These are phyloP conservation scores for Epizoanthus rinbou DNA, from an alignment of 92 coral and sea anemone species.

Conservation along the genomic window DNA sequence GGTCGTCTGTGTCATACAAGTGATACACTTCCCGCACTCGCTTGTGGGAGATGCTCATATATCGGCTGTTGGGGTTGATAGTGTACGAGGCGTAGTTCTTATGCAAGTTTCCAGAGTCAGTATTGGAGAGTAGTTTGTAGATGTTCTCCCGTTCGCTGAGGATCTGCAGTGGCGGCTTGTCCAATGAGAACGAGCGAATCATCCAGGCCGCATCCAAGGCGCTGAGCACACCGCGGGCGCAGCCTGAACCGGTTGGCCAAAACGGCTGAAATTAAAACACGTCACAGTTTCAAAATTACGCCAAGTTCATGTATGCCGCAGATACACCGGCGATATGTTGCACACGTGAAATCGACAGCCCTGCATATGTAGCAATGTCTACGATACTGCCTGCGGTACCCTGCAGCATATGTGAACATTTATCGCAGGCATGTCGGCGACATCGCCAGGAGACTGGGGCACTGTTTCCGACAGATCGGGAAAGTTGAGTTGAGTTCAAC, in stretches of 20 bases:
- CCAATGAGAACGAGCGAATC: constrained; percentile 92
- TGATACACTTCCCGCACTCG: constrained; percentile 89
- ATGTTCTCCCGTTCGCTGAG: constrained; percentile 94
- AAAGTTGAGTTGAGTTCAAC: too few species aligned
- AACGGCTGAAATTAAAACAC: constrained; percentile 72
- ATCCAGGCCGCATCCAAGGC: constrained; percentile 99
- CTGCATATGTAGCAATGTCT: too few species aligned
- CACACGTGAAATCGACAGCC: too few species aligned
- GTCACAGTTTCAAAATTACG: not conserved
- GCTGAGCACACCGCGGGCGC: constrained; percentile 98
- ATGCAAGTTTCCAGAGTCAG: constrained; percentile 79
- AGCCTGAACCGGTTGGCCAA: constrained; percentile 99
- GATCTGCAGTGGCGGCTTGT: constrained; percentile 93
- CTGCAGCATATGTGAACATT: not conserved
- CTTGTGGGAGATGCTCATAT: constrained; percentile 81
- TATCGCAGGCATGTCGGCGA: too few species aligned
- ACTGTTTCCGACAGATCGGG: too few species aligned
- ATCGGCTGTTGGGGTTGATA: constrained; percentile 88
- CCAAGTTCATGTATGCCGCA: too few species aligned
- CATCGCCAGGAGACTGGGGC: too few species aligned
- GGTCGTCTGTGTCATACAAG: constrained; percentile 92
- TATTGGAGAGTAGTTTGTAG: constrained; percentile 88
- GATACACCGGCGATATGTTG: too few species aligned
- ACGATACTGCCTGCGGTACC: too few species aligned
- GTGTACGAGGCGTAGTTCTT: constrained; percentile 87